Conservation (phyloP, 2,113 vertebrate genomes). For the Eira barbara region DNA sequence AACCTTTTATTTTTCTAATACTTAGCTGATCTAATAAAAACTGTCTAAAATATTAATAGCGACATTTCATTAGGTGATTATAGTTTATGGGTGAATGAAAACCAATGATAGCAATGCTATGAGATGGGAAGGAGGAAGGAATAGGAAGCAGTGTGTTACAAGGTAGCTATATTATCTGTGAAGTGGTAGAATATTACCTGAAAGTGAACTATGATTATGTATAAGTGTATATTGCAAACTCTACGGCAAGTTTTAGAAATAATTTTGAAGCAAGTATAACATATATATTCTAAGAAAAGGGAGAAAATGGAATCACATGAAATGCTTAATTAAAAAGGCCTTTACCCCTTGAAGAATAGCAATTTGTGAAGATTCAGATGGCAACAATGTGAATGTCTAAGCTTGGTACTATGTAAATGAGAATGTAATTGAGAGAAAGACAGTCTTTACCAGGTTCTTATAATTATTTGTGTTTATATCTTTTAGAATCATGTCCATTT, state of each 20-base stretch:
- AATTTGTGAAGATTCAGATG: background rate
- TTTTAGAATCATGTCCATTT: slow-evolving; percentile 32
- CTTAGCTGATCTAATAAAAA: background rate
- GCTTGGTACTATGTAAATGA: background rate
- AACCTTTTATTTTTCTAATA: background rate
- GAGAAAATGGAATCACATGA: background rate
- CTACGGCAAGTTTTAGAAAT: background rate
- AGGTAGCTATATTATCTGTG: background rate
- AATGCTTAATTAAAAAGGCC: background rate
- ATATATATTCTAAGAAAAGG: background rate
- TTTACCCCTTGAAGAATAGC: background rate
- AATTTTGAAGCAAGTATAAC: background rate
- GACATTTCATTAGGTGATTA: background rate
- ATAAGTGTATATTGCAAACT: background rate
- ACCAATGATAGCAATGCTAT: background rate
- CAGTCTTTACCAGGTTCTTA: background rate
- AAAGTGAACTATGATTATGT: background rate
- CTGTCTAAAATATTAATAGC: background rate
- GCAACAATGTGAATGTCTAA: background rate
- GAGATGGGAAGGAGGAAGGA: background rate
- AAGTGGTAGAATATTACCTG: background rate
- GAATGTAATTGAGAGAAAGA: background rate
- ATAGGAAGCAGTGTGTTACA: background rate
- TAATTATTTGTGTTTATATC: background rate
- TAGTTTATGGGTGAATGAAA: background rate